A percentile compares a stretch with the other conserved stretches of the same genome.
Evolutionary conservation across 1,140 invertebrate genomes (phyloP).

Genomic region (Hypothenemus hampei): DNA sequence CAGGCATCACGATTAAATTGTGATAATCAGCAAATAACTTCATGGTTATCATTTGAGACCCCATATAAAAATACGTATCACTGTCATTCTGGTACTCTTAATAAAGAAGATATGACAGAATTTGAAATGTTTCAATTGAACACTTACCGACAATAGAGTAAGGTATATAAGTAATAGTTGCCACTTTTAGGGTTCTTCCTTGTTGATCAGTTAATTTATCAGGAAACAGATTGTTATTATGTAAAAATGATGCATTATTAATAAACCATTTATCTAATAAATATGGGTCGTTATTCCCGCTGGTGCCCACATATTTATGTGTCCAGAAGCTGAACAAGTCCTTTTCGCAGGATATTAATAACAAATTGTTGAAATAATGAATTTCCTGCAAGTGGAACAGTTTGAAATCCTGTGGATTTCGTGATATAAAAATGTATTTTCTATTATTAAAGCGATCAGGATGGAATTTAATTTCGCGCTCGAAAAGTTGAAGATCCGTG

Average conservation of each 20-base stretch:
- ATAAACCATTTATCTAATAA: constrained; percentile 36
- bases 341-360: background rate
- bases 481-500: constrained; percentile 24
- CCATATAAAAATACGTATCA: constrained; percentile 28
- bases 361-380: constrained; percentile 16
- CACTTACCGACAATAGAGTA: constrained; percentile 36
- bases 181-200: constrained; percentile 29
- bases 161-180: constrained; percentile 35
- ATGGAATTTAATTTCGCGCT: constrained; percentile 27
- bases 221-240: constrained; percentile 31
- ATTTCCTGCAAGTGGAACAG: constrained; percentile 28
- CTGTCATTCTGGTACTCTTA: background rate
- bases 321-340: constrained; percentile 27
- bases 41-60: constrained; percentile 45
- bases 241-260: constrained; percentile 29
- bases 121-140: background rate
- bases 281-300: constrained; percentile 12
- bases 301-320: constrained; percentile 32
- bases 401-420: constrained; percentile 11
- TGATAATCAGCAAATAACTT: constrained; percentile 45
- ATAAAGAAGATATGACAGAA: background rate
- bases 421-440: constrained; percentile 31
- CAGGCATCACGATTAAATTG: constrained; percentile 49
- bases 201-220: constrained; percentile 37
- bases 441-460: constrained; percentile 35